These are phyloP conservation scores for Mnemiopsis leidyi DNA, from an alignment of 37 sponge, comb jelly and placozoan species.

Conservation along the genomic window DNA sequence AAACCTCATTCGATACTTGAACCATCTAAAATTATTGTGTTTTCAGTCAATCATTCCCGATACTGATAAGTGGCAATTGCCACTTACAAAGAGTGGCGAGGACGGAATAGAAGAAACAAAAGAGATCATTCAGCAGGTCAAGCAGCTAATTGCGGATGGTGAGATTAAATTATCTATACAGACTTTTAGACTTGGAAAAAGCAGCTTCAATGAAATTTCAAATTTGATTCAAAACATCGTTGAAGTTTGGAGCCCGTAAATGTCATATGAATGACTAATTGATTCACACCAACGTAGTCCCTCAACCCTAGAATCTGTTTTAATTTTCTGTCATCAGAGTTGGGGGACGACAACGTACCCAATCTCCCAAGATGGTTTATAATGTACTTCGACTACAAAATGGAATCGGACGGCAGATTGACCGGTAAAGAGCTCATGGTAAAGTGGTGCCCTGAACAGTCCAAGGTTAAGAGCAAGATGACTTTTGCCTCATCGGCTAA, in stretches of 20 bases:
- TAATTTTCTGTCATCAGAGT: too few species aligned
- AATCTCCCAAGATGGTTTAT: not conserved
- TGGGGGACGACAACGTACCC: not conserved
- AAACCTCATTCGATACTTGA: too few species aligned
- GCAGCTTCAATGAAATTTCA: too few species aligned
- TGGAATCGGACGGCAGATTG: not conserved
- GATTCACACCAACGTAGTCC: too few species aligned
- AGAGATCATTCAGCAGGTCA: not conserved
- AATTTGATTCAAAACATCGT: too few species aligned
- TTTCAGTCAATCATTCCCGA: not conserved
- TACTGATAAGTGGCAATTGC: not conserved
- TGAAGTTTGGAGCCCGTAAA: too few species aligned
- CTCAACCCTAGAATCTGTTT: too few species aligned
- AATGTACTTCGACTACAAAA: not conserved
- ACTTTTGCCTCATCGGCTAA: not conserved
- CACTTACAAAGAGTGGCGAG: not conserved
- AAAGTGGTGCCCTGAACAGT: not conserved
- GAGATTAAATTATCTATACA: too few species aligned
- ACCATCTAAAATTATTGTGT: too few species aligned
- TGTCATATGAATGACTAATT: too few species aligned
- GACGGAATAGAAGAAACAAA: not conserved
- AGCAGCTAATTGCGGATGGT: not conserved
- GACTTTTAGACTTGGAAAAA: too few species aligned
- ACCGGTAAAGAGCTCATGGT: not conserved
- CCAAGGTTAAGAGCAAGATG: not conserved